Conservation (phyloP, 92 coral and sea anemone genomes). For the Palythoa heliodiscus region DNA sequence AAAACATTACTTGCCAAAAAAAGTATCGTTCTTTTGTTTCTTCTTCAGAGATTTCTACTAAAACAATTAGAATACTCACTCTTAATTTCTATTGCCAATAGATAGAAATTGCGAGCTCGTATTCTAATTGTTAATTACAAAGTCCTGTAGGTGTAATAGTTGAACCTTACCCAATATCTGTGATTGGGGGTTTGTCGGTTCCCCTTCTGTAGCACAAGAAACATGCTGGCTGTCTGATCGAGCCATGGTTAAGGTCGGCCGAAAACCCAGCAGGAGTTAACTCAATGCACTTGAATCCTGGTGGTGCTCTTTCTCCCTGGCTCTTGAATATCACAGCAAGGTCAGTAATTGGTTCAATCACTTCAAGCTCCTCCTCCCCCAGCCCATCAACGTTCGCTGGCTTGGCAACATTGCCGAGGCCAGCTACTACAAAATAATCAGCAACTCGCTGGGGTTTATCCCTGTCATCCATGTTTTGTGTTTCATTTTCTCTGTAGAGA, state of each 20-base stretch:
- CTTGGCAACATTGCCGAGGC: conserved; percentile 78
- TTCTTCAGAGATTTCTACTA: too few species aligned
- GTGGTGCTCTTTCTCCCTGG: conserved; percentile 85
- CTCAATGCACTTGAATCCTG: conserved; percentile 83
- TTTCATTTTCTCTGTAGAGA: conserved; percentile 48
- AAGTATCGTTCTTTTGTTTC: too few species aligned
- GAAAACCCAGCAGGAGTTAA: conserved; percentile 91
- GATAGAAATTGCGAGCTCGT: too few species aligned
- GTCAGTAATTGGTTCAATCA: conserved; percentile 96
- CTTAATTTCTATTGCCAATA: too few species aligned
- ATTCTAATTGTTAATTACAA: too few species aligned
- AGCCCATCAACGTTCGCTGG: conserved; percentile 66
- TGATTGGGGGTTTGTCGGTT: conserved; percentile 92
- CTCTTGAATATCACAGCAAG: conserved; percentile 93
- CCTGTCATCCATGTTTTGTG: conserved; percentile 72
- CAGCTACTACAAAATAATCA: conserved; percentile 98
- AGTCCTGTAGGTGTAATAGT: too few species aligned
- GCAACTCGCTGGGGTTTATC: conserved; percentile 98
- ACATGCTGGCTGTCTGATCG: conserved; percentile 91
- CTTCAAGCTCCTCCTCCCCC: conserved; percentile 66
- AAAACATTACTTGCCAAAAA: too few species aligned
- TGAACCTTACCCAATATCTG: conserved; percentile 89
- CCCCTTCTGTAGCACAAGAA: conserved; percentile 88
- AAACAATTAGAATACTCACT: too few species aligned
- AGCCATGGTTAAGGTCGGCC: conserved; percentile 95